Evolutionary conservation across 1,140 invertebrate species (phyloP), one percentile per base, ranked within the genome.

Genomic region (Drosophila nannoptera): DNA sequence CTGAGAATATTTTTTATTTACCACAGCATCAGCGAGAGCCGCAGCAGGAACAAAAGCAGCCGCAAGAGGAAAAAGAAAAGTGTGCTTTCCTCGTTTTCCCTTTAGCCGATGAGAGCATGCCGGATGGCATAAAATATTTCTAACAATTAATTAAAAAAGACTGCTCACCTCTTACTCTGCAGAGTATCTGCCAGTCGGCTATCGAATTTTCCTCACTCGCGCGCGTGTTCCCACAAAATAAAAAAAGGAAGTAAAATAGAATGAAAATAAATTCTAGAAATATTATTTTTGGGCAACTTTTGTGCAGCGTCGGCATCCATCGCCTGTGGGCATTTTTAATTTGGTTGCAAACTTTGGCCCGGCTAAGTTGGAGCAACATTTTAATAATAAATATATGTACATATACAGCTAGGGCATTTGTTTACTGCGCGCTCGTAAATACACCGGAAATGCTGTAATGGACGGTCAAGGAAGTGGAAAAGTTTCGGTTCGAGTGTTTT

Each of bases 361-460:
- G 49, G 74, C 78, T 46, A 77, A 56, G 69, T 81, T 81, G 70
- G 78, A 74, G 76, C 67, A 80, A 55, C 72, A 80, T 80, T 84
- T 83, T 84, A 83, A 84, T 83, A 83, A 83, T 84, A 84, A 84
- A 83, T 83, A 84, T 73, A 65, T 22, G 52, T 2, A 22, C 22
- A 22, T 22, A 22, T 3, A 22, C 3, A 22, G 22, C 22, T 3
- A 22, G n/a, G 32, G 42, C 16, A 66, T 59, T 70, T 69, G 52
- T 73, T 74, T 65, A n/a, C 4, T 43, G 40, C 8, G 60, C 36
- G 33, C 60, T 56, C 50, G 56, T 56, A 74, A 77, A 78, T 64
- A 78, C 46, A 78, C 75, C 78, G 78, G 78, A 82, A 82, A 69
- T 77, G 67, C 62, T 73, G 40, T 69, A 78, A 78, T 73, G 64